A percentile compares a stretch with the other conserved stretches of the same genome.
phyloP scores from a whole-genome alignment of 2,888 invertebrate genomes.

The Pandemis corylana region DNA sequence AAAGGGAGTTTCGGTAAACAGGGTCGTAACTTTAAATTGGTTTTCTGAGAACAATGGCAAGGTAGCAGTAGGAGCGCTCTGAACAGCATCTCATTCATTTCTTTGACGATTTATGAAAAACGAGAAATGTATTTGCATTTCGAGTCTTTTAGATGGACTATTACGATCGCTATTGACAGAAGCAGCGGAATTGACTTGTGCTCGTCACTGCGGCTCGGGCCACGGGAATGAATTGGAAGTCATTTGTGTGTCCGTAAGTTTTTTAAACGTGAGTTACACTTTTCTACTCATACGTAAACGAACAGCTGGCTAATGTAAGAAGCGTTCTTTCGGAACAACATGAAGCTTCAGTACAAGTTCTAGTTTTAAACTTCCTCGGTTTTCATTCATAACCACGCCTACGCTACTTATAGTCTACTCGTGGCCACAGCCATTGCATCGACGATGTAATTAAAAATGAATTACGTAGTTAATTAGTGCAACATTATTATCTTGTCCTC shows the following conservation, averaged over 20 bases:
- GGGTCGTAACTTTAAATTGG: slow-evolving; percentile 68
- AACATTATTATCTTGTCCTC: no score
- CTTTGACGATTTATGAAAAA: slow-evolving; percentile 52
- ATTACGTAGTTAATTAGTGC: no score
- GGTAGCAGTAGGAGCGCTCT: slow-evolving; percentile 44
- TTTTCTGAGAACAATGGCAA: slow-evolving; percentile 53
- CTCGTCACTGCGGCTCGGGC: not conserved
- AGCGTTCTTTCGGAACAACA: no score
- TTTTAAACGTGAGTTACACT: not conserved
- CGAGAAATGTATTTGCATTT: slow-evolving; percentile 42
- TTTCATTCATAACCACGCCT: no score
- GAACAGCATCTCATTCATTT: slow-evolving; percentile 57
- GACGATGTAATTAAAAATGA: no score
- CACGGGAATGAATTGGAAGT: not conserved
- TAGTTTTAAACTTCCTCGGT: no score
- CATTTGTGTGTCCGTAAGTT: not conserved
- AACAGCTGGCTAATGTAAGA: no score
- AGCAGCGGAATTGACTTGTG: slow-evolving; percentile 19
- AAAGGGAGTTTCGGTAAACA: slow-evolving; percentile 67
- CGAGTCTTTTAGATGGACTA: slow-evolving; percentile 41
- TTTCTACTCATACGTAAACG: no score
- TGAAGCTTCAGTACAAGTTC: no score
- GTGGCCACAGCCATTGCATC: no score
- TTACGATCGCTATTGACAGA: slow-evolving; percentile 43
- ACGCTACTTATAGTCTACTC: no score